Base-by-base conservation (phyloP, 1,140 invertebrate genomes). In the Hetaerina americana region DNA sequence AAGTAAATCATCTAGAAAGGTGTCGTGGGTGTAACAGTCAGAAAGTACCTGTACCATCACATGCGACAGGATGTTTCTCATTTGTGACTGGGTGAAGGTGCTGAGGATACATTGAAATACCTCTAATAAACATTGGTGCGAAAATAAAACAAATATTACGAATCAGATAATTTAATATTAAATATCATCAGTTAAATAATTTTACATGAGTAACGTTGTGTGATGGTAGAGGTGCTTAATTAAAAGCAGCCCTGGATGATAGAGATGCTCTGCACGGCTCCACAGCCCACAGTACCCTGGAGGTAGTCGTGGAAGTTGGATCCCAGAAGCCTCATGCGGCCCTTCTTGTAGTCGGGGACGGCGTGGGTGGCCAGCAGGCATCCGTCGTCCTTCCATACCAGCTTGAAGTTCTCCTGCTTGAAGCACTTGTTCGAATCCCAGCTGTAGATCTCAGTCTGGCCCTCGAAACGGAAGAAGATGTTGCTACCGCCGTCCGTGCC, bases 301-400 rank as follows among this genome's bases (percentile, higher is more conserved):
- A 89, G 82, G 74, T 84, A 89, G 78, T 88, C 87, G 24, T 84
- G 85, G 78, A 88, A 87, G 74, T 89, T 88, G 74, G 84, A 86
- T 75, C 88, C 87, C 72, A 89, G 77, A 0, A 83, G 81, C 84
- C 87, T 87, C 83, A 88, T 86, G 12, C 84, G 80, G 8, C 79
- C 80, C 40, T 57, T 57, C 75, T 83, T 85, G 71, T 83, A 83
- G 10, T 85, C 87, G 0, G 86, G 82, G 26, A 86, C 77, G 0
- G 87, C 85, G 73, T 85, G 84, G 0, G 87, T 88, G 26, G 87
- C 81, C n/a, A 88, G 76, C 66, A 85, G 81, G 73, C 85, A 87
- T 2, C 86, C 84, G n/a, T 81, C 81, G 26, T 84, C 84, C 10
- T 83, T 83, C 72, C 87, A 84, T 5, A 87, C 85, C 73, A 86